These are phyloP conservation scores for Antheraea assamensis DNA, from an alignment of 2,888 invertebrate species.

Conservation along the genomic window DNA sequence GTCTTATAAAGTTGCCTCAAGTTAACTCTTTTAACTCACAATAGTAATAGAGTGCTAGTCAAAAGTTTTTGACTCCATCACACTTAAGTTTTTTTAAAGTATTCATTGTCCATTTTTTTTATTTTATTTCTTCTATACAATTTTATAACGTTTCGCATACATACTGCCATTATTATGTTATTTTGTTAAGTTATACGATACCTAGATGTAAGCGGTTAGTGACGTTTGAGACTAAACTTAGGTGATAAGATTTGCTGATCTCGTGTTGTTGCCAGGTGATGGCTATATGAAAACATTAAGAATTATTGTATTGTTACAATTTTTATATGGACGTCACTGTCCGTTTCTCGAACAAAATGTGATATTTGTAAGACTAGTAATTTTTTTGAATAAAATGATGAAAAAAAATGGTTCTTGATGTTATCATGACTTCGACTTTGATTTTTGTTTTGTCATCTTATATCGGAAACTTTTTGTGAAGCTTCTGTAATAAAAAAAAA, in stretches of 20 bases:
- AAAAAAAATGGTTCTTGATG: slow-evolving; percentile 79
- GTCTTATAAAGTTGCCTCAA: slow-evolving; percentile 68
- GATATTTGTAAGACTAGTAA: slow-evolving; percentile 79
- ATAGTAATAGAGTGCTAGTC: slow-evolving; percentile 57
- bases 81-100: slow-evolving; percentile 40
- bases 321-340: slow-evolving; percentile 80
- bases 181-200: slow-evolving; percentile 66
- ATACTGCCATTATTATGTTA: slow-evolving; percentile 75
- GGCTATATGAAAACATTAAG: slow-evolving; percentile 80
- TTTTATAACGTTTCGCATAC: slow-evolving; percentile 66
- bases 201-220: slow-evolving; percentile 71
- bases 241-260: slow-evolving; percentile 76
- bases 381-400: slow-evolving; percentile 64
- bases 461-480: slow-evolving; percentile 77
- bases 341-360: slow-evolving; percentile 77
- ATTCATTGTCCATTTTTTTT: slow-evolving; percentile 37
- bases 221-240: slow-evolving; percentile 70
- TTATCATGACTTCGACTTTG: slow-evolving; percentile 79
- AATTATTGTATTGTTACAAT: slow-evolving; percentile 78
- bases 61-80: slow-evolving; percentile 15
- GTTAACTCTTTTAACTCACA: slow-evolving; percentile 55
- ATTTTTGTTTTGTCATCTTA: slow-evolving; percentile 78
- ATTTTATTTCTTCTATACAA: slow-evolving; percentile 52
- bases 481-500: slow-evolving; percentile 74
- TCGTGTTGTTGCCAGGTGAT: slow-evolving; percentile 73